Conservation (phyloP, 2,888 invertebrate species). For the Pristionchus arcanus region DNA sequence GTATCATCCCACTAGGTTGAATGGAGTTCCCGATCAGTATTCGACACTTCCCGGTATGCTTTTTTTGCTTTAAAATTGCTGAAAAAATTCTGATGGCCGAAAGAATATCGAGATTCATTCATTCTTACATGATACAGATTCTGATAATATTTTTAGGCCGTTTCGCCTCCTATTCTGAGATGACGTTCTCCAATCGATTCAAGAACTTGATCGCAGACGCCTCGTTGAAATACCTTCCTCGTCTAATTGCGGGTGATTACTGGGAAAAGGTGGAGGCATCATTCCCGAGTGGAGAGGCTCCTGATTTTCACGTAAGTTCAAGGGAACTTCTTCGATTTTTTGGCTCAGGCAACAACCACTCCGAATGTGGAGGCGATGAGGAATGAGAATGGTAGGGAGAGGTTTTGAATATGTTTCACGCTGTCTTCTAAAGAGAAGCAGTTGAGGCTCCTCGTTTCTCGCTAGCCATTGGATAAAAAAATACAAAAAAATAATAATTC, state of each 20-base stretch:
- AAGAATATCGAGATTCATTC: too few species aligned
- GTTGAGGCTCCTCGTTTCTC: too few species aligned
- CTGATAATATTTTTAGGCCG: not conserved
- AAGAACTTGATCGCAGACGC: not conserved
- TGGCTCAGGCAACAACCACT: too few species aligned
- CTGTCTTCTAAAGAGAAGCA: not conserved
- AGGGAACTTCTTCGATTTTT: too few species aligned
- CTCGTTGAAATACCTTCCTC: not conserved
- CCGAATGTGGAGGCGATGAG: too few species aligned
- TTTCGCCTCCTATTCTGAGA: not conserved
- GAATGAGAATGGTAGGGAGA: too few species aligned
- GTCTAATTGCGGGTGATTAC: not conserved
- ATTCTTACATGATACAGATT: not conserved
- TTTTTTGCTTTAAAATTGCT: not conserved
- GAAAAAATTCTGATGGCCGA: not conserved
- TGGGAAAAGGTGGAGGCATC: not conserved
- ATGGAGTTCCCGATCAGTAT: not conserved
- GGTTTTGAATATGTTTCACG: not conserved
- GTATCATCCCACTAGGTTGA: not conserved
- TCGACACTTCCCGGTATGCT: not conserved
- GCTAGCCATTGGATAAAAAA: too few species aligned
- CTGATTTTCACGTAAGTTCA: not conserved
- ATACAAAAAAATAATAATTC: not conserved
- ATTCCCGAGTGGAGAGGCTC: not conserved
- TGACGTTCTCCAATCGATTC: not conserved